phyloP scores from a whole-genome alignment of 2,113 vertebrate genomes.

The Scomber japonicus region DNA sequence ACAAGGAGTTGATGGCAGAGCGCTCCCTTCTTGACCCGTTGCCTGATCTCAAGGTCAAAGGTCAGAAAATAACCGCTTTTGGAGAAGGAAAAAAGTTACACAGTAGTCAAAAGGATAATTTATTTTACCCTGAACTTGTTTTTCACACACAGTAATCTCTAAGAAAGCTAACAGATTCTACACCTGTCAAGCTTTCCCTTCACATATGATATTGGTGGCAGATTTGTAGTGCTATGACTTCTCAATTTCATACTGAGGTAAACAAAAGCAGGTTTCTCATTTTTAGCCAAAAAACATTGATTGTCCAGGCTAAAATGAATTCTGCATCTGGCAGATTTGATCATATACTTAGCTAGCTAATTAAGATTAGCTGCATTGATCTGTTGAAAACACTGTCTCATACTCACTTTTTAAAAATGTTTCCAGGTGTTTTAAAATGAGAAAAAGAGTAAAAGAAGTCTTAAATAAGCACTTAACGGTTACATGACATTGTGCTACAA shows the following conservation, averaged over 20 bases:
- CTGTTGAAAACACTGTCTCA: background rate
- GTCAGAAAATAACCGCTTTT: constrained; percentile 83
- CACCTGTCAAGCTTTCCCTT: background rate
- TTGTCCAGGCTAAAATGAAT: too few relatives aligned
- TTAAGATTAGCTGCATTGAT: background rate
- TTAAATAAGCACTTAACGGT: background rate
- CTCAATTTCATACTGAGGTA: background rate
- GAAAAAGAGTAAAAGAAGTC: background rate
- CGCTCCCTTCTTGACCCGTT: constrained; percentile 89
- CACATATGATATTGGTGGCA: background rate
- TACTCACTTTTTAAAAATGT: background rate
- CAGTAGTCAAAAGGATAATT: constrained; percentile 21
- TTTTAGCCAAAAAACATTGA: background rate
- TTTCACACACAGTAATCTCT: constrained; percentile 16
- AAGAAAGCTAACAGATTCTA: constrained; percentile 26
- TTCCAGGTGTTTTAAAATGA: background rate
- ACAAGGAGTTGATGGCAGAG: constrained; percentile 91
- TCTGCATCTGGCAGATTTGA: background rate
- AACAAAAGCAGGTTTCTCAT: background rate
- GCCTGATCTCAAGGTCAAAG: constrained; percentile 95
- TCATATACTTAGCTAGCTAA: background rate
- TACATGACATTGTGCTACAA: background rate
- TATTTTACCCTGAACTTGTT: constrained; percentile 25
- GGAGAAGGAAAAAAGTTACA: background rate
- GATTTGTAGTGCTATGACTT: background rate